phyloP scores from a whole-genome alignment of 2,113 vertebrate species.

The Psammodynastes pulverulentus region DNA sequence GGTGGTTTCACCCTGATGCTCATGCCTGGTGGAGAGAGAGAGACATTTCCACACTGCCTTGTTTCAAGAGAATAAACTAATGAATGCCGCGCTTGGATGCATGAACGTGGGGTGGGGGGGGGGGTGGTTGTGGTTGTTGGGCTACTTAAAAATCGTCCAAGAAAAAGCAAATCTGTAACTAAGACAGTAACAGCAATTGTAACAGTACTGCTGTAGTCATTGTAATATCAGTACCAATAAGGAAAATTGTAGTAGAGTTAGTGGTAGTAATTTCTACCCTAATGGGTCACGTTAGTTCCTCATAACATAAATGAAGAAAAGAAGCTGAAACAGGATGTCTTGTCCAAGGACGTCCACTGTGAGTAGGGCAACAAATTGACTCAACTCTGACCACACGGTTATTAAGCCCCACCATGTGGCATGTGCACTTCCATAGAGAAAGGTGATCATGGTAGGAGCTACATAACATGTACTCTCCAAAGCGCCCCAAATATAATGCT shows the following conservation, averaged over 20 bases:
- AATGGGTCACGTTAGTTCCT: background rate
- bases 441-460: background rate
- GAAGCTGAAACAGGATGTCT: background rate
- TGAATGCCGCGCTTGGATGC: background rate
- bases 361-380: background rate
- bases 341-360: background rate
- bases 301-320: background rate
- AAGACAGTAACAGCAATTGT: background rate
- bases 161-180: background rate
- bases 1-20: conserved; percentile 11
- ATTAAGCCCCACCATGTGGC: background rate
- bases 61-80: background rate
- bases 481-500: background rate
- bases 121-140: background rate
- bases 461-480: background rate
- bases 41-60: background rate
- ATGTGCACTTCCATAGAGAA: background rate
- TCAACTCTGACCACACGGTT: background rate
- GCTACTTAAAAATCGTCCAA: background rate
- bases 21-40: conserved; percentile 8
- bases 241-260: background rate
- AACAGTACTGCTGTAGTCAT: background rate
- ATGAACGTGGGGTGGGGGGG: too few relatives aligned
- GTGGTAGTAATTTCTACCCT: background rate
- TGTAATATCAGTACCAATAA: background rate